Evolutionary conservation across 2,797 vertebrate genomes (phyloP), one percentile per base, ranked within the genome.

Genomic region (Xiphorhynchus erythropygius): DNA sequence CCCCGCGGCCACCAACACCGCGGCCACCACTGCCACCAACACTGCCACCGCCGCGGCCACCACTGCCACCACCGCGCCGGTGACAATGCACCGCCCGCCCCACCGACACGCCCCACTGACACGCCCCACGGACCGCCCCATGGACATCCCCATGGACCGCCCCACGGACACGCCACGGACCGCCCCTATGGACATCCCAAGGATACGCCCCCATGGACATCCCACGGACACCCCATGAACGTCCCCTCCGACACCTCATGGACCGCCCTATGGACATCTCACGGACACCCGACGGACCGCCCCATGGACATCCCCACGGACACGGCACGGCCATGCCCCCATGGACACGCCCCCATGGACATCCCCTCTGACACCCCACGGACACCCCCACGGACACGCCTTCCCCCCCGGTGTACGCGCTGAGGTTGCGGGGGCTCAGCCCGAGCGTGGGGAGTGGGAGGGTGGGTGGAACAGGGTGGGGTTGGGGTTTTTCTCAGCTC

Each of bases 401-500:
- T 47, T 24, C 12, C 46, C 10, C 7, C 9, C 18, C 30, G 25
- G 9, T 6, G 13, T 22, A 0, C 7, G 73, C 22, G 3, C 13
- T 0, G 56, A 47, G 88, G 9, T 4, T 0, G 42, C 0, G 9
- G 3, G 24, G n/a, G 30, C 55, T 49, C 82, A 18, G 77, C 57
- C 52, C 28, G 10, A 11, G 7, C 7, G 13, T 2, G 25, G 27
- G 16, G 8, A 53, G 24, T 21, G 13, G 47, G 15, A 9, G 4
- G 23, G 44, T 46, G 44, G 44, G 44, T 46, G 35, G 35, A 59
- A 59, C 7, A 18, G 57, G 25, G 12, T 2, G 33, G 5, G 22
- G 13, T 4, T 9, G 35, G 42, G 52, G 30, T 0, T 9, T 46
- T 46, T 46, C 62, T 25, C 12, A 22, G 2, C 41, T n/a, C 25